Conservation (phyloP, 1,140 invertebrate genomes). For the Orussus abietinus region DNA sequence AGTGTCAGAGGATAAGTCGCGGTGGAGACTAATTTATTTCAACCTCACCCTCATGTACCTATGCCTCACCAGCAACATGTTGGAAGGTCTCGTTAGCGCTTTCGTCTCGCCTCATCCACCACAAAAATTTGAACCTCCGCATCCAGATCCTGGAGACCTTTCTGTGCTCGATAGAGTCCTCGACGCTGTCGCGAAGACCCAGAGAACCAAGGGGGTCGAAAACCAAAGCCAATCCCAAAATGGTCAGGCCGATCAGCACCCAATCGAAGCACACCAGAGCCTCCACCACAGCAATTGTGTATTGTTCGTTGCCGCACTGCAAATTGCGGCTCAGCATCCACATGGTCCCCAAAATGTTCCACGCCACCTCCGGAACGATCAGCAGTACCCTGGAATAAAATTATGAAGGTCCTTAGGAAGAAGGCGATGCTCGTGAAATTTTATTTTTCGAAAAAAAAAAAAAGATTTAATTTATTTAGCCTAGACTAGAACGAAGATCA, state of each 20-base stretch:
- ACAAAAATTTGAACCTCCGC: conserved; percentile 71
- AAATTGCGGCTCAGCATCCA: conserved; percentile 74
- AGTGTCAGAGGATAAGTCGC: too few relatives aligned
- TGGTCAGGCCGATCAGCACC: conserved; percentile 69
- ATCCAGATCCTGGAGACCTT: conserved; percentile 64
- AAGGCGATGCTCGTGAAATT: too few relatives aligned
- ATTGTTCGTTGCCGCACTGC: conserved; percentile 63
- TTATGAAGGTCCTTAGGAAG: too few relatives aligned
- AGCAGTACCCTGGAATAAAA: conserved; percentile 60
- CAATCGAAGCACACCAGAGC: conserved; percentile 77
- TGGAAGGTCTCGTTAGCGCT: conserved; percentile 78
- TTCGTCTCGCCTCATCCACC: conserved; percentile 76
- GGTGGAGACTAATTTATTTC: too few relatives aligned
- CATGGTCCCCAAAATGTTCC: conserved; percentile 76
- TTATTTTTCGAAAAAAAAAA: too few relatives aligned
- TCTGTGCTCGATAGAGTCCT: conserved; percentile 47
- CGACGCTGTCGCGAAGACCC: conserved; percentile 59
- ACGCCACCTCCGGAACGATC: conserved; percentile 69
- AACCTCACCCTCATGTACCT: conserved; percentile 42
- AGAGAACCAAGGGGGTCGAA: conserved; percentile 77
- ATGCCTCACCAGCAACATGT: conserved; percentile 71
- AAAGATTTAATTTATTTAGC: too few relatives aligned
- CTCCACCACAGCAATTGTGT: conserved; percentile 70
- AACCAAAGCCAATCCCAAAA: conserved; percentile 71
- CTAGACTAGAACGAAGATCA: too few relatives aligned